phyloP scores from a whole-genome alignment of 2,113 vertebrate genomes.

The Agelaius phoeniceus region DNA sequence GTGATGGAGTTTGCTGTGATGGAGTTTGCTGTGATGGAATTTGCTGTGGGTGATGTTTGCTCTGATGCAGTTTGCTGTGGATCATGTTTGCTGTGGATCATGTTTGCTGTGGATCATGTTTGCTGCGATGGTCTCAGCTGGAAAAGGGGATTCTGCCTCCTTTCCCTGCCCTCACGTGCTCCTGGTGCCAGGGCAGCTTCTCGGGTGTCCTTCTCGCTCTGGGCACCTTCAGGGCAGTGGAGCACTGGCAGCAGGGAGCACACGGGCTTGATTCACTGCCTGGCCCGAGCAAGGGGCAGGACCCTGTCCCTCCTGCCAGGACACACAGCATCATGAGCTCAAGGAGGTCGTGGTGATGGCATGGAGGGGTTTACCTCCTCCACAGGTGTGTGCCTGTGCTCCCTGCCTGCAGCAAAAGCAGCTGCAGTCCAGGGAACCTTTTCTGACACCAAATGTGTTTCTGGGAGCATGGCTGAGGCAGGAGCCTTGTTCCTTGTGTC shows the following conservation, averaged over 20 bases:
- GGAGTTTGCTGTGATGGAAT: no score
- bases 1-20: no score
- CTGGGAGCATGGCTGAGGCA: fast-evolving
- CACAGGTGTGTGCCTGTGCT: fast-evolving
- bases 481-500: not conserved
- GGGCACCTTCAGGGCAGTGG: fast-evolving
- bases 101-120: not conserved
- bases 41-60: not conserved
- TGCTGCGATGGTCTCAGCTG: not conserved
- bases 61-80: no score
- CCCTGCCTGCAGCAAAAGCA: not conserved
- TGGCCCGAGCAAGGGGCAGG: fast-evolving
- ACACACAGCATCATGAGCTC: not conserved
- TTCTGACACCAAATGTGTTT: fast-evolving
- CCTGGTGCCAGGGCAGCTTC: not conserved
- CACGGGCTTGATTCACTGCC: fast-evolving
- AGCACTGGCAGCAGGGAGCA: fast-evolving
- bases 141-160: not conserved
- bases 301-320: not conserved
- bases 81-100: not conserved
- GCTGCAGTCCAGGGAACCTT: not conserved
- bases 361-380: not conserved
- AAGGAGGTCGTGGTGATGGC: no score
- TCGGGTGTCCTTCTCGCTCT: fast-evolving
- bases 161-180: fast-evolving